Conservation (phyloP, 2,888 invertebrate species). For the Piscicola geometra region DNA sequence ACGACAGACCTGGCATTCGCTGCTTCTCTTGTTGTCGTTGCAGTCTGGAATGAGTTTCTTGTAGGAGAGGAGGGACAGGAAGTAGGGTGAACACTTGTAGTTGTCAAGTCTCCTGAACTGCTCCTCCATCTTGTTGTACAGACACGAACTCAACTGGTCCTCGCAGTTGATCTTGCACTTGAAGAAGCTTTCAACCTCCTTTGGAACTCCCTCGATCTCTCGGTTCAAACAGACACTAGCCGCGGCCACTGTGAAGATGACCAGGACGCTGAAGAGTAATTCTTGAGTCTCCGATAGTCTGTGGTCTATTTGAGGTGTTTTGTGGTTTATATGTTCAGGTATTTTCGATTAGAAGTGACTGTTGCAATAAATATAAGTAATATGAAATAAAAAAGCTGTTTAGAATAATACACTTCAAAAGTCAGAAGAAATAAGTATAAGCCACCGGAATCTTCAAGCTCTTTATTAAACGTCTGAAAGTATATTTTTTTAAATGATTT, state of each 20-base stretch:
- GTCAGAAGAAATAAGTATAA: too few species aligned
- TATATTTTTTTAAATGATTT: too few species aligned
- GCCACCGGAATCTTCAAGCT: too few species aligned
- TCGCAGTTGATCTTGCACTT: slow-evolving; percentile 15
- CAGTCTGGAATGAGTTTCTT: neutral
- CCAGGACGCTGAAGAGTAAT: slow-evolving; percentile 12
- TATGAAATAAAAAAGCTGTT: too few species aligned
- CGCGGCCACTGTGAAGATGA: slow-evolving; percentile 23
- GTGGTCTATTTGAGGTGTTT: too few species aligned
- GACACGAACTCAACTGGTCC: slow-evolving; percentile 3
- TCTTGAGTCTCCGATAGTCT: slow-evolving; percentile 9
- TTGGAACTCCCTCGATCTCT: neutral
- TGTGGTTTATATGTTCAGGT: too few species aligned
- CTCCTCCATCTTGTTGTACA: neutral
- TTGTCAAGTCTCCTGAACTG: slow-evolving; percentile 12
- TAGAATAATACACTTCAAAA: too few species aligned
- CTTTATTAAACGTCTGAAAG: too few species aligned
- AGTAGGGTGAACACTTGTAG: slow-evolving; percentile 27
- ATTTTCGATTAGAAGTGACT: too few species aligned
- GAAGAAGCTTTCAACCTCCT: slow-evolving; percentile 3
- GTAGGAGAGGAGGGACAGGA: neutral
- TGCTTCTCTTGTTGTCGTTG: neutral
- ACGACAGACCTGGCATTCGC: neutral
- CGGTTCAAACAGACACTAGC: slow-evolving; percentile 20
- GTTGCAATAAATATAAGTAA: too few species aligned